Conservation (phyloP, 1,140 invertebrate species). For the Orchestia grillus region DNA sequence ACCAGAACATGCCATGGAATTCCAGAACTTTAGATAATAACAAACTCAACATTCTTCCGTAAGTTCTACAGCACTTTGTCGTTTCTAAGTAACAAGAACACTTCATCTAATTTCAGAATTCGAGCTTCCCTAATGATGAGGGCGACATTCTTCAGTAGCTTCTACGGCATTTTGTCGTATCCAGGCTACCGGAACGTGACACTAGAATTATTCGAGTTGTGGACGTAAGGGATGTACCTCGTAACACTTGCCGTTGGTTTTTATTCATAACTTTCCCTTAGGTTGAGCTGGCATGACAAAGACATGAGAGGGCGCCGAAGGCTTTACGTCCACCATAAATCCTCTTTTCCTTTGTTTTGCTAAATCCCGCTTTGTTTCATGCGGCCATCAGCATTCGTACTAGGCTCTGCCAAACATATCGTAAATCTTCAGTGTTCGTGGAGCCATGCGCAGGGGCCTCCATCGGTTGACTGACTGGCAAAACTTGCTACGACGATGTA, state of each 20-base stretch:
- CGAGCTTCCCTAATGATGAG: too few relatives aligned
- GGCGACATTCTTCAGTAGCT: too few relatives aligned
- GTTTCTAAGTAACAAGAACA: too few relatives aligned
- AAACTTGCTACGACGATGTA: not conserved
- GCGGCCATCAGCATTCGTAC: not conserved
- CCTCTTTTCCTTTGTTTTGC: constrained; percentile 19
- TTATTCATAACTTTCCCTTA: constrained; percentile 39
- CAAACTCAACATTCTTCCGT: too few relatives aligned
- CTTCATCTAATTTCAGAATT: too few relatives aligned
- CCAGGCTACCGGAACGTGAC: not conserved
- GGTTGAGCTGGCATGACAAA: not conserved
- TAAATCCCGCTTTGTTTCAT: constrained; percentile 9
- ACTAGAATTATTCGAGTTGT: not conserved
- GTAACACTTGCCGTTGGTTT: not conserved
- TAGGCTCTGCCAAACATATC: not conserved
- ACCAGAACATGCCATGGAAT: too few relatives aligned
- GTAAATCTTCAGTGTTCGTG: constrained; percentile 16
- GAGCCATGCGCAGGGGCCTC: not conserved
- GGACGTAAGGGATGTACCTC: not conserved
- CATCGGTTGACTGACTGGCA: not conserved
- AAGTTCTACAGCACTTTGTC: too few relatives aligned
- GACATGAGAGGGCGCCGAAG: not conserved
- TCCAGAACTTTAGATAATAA: too few relatives aligned
- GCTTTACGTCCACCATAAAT: not conserved
- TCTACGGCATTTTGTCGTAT: not conserved